phyloP scores from a whole-genome alignment of 2,888 invertebrate genomes.

The Platycheirus albimanus region DNA sequence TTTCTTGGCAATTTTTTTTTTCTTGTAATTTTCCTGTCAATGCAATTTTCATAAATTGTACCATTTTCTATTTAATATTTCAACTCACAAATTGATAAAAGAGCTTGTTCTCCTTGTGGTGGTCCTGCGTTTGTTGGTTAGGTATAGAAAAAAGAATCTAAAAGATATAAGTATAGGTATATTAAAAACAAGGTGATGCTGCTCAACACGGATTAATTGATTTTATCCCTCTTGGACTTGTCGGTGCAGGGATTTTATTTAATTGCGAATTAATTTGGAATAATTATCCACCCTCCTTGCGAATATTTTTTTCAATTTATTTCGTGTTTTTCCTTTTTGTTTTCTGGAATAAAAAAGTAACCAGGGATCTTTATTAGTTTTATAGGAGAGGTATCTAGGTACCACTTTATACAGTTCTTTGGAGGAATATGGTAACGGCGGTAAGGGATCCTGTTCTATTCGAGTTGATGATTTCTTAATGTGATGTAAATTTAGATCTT shows the following conservation, averaged over 20 bases:
- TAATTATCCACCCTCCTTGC: slow-evolving; percentile 50
- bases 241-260: slow-evolving; percentile 49
- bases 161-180: too few relatives aligned
- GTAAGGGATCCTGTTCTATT: background rate
- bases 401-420: too few relatives aligned
- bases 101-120: slow-evolving; percentile 32
- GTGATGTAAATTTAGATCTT: slow-evolving; percentile 30
- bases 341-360: background rate
- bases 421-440: background rate
- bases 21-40: slow-evolving; percentile 47
- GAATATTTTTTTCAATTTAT: slow-evolving; percentile 24
- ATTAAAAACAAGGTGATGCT: slow-evolving; percentile 24
- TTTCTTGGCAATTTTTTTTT: slow-evolving; percentile 16
- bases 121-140: background rate
- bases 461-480: slow-evolving; percentile 55
- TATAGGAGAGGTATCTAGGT: background rate
- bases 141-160: background rate
- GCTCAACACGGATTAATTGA: slow-evolving; percentile 63
- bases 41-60: slow-evolving; percentile 68
- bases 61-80: slow-evolving; percentile 35
- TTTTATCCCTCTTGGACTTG: slow-evolving; percentile 45
- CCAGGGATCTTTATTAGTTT: background rate
- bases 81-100: slow-evolving; percentile 20
- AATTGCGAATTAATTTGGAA: slow-evolving; percentile 67
- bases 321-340: slow-evolving; percentile 1